These are phyloP conservation scores for Oeneis ivallda DNA, from an alignment of 2,888 invertebrate genomes.

Conservation along the genomic window DNA sequence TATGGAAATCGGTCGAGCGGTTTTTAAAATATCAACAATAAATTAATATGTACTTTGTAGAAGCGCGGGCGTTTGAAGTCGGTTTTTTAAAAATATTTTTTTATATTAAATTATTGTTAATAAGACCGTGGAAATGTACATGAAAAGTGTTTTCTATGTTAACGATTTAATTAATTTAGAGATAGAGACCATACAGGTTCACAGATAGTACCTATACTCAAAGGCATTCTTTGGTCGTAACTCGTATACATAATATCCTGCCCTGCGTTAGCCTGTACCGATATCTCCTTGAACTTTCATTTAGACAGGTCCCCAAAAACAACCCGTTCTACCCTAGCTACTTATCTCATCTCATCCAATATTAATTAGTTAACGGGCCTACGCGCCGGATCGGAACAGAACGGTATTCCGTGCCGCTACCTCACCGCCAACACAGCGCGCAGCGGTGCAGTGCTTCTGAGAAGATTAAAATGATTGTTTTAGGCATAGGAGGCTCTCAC, in stretches of 20 bases:
- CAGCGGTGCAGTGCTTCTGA: constrained; percentile 15
- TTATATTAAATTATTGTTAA: too few species aligned
- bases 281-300: background rate
- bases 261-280: background rate
- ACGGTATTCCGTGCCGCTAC: constrained; percentile 32
- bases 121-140: background rate
- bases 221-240: too few species aligned
- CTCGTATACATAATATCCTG: background rate
- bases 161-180: too few species aligned
- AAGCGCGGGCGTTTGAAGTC: too few species aligned
- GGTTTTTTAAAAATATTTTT: too few species aligned
- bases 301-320: background rate
- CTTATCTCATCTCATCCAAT: constrained; percentile 44
- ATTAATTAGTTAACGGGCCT: constrained; percentile 53
- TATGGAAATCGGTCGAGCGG: too few species aligned
- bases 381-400: constrained; percentile 44
- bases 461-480: constrained; percentile 8
- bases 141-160: too few species aligned
- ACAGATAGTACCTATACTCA: too few species aligned
- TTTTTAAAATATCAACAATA: too few species aligned
- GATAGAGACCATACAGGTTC: too few species aligned
- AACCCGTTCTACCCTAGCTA: background rate
- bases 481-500: background rate
- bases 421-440: too few species aligned
- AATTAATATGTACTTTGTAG: too few species aligned